Conservation (phyloP, 2,113 vertebrate species). For the Sorex araneus region DNA sequence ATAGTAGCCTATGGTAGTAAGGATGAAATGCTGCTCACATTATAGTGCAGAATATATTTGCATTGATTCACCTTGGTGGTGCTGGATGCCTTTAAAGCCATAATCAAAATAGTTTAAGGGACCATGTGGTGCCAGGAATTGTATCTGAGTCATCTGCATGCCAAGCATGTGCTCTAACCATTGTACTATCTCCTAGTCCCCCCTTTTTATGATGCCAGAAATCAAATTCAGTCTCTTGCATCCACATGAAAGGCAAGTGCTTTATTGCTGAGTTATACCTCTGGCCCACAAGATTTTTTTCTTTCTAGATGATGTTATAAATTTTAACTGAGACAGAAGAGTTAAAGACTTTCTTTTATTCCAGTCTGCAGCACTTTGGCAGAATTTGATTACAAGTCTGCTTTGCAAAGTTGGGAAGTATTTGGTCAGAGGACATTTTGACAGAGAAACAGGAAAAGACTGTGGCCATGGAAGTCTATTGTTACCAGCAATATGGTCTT, state of each 20-base stretch:
- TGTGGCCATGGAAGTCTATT: neutral
- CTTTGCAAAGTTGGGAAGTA: slow-evolving; percentile 51
- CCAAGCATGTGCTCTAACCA: no score
- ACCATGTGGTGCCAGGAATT: no score
- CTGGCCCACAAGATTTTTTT: neutral
- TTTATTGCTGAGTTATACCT: neutral
- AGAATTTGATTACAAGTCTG: slow-evolving; percentile 14
- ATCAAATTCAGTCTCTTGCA: neutral
- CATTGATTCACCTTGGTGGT: no score
- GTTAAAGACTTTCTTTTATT: neutral
- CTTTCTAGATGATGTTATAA: neutral
- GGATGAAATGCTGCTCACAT: no score
- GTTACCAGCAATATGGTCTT: neutral
- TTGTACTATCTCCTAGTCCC: no score
- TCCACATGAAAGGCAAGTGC: no score
- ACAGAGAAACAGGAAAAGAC: slow-evolving; percentile 26
- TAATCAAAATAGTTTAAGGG: no score
- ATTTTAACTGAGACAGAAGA: neutral
- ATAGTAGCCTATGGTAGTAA: no score
- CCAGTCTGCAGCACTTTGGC: neutral
- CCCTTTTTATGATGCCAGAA: no score
- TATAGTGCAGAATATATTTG: no score
- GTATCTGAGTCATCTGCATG: no score
- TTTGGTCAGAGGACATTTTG: slow-evolving; percentile 21
- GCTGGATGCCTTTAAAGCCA: no score